Percentiles rank a stretch among this genome's conserved stretches.
Evolutionary conservation across 2,888 invertebrate species (phyloP).

Genomic region (Litoditis marina): DNA sequence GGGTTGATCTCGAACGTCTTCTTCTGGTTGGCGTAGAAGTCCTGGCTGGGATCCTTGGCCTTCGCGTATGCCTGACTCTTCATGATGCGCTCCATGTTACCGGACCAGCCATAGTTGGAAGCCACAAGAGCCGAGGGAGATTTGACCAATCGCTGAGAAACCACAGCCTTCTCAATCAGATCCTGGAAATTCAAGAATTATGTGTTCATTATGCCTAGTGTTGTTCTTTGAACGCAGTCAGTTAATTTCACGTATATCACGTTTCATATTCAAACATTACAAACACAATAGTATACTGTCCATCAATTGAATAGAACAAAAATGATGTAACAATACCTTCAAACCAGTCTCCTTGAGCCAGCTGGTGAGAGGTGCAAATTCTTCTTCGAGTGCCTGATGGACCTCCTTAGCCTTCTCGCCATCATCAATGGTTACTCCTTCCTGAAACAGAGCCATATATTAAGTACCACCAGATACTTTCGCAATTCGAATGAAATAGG

Average conservation of each 20-base stretch:
- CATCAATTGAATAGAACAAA: too few species aligned
- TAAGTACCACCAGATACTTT: background rate
- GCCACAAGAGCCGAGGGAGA: slow-evolving; percentile 96
- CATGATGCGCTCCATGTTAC: slow-evolving; percentile 96
- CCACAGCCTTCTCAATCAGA: slow-evolving; percentile 73
- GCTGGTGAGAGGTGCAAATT: slow-evolving; percentile 82
- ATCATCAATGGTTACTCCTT: slow-evolving; percentile 68
- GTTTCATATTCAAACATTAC: too few species aligned
- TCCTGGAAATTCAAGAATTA: slow-evolving; percentile 20
- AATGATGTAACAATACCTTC: slow-evolving; percentile 26
- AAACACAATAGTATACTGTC: too few species aligned
- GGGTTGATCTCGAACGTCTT: slow-evolving; percentile 97
- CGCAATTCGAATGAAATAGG: background rate
- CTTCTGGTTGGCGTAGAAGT: slow-evolving; percentile 78
- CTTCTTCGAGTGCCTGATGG: slow-evolving; percentile 73
- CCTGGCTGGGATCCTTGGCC: slow-evolving; percentile 81
- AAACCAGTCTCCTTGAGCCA: slow-evolving; percentile 80
- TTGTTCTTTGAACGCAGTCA: background rate
- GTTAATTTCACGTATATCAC: too few species aligned
- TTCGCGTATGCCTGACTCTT: slow-evolving; percentile 88
- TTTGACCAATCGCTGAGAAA: slow-evolving; percentile 82
- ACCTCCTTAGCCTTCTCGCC: slow-evolving; percentile 68
- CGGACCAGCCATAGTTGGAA: slow-evolving; percentile 95
- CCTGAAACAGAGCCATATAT: slow-evolving; percentile 62
- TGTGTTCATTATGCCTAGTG: background rate